Evolutionary conservation across 2,113 vertebrate species (phyloP).

Genomic region (Lichenostomus cassidix): DNA sequence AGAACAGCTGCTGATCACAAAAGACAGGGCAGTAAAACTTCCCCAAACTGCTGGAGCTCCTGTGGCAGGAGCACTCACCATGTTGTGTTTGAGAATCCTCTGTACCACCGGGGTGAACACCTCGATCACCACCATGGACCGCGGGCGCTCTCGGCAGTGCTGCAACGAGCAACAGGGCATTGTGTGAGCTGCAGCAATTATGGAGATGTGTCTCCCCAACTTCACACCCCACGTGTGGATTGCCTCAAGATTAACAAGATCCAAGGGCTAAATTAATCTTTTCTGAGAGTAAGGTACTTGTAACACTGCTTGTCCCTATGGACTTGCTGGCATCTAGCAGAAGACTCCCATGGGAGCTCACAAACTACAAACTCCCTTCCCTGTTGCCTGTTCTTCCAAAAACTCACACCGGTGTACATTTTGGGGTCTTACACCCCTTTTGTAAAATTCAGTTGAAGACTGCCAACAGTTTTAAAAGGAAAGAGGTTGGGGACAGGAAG

Average conservation of each 20-base stretch:
- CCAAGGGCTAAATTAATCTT: neutral
- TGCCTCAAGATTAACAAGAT: neutral
- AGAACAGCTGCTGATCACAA: neutral
- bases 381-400: neutral
- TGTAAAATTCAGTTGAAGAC: neutral
- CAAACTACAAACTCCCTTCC: neutral
- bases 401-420: neutral
- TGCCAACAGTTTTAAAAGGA: neutral
- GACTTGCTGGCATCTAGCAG: neutral
- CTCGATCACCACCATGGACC: slow-evolving; percentile 98
- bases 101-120: slow-evolving; percentile 99
- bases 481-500: neutral
- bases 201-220: neutral
- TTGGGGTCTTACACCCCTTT: neutral
- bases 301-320: neutral
- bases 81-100: slow-evolving; percentile 99
- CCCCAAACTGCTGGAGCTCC: neutral
- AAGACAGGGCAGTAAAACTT: neutral
- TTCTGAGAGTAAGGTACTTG: neutral
- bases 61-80: slow-evolving; percentile 75
- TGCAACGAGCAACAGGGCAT: slow-evolving; percentile 47
- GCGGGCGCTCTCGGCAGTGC: slow-evolving; percentile 97
- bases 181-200: neutral
- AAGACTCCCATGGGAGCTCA: neutral
- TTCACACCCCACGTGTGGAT: neutral